phyloP scores from a whole-genome alignment of 35 echinoderm and acorn worm genomes.

The Anneissia japonica region DNA sequence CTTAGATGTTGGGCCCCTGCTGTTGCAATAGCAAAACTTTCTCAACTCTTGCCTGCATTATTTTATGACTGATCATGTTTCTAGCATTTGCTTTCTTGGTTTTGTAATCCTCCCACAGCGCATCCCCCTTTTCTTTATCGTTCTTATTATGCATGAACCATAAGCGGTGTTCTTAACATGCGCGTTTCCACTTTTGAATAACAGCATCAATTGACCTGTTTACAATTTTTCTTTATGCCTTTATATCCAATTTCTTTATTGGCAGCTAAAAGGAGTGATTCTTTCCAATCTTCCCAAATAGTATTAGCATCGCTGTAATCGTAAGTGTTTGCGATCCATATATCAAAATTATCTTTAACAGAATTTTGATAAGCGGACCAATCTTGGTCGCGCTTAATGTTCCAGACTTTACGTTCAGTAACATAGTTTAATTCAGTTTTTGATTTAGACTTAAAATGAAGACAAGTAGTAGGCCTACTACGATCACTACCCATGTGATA shows the following conservation, averaged over 20 bases:
- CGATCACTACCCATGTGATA: not conserved
- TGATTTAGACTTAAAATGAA: not conserved
- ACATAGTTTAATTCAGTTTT: not conserved
- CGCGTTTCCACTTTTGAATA: not conserved
- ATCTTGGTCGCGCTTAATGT: not conserved
- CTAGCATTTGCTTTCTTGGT: not conserved
- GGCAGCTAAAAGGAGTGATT: not conserved
- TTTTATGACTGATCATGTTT: not conserved
- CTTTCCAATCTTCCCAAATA: not conserved
- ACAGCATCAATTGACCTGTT: not conserved
- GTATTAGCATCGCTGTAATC: not conserved
- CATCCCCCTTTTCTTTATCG: not conserved
- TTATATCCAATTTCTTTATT: not conserved
- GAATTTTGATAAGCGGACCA: not conserved
- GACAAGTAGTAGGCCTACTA: not conserved
- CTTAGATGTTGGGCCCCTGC: not conserved
- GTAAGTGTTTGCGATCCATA: not conserved
- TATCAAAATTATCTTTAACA: not conserved
- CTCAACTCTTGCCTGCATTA: not conserved
- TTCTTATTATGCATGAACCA: not conserved
- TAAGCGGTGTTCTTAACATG: not conserved
- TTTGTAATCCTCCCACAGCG: not conserved
- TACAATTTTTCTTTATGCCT: not conserved
- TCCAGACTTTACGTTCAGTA: not conserved
- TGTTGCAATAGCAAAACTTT: not conserved